phyloP scores from a whole-genome alignment of 2,888 invertebrate genomes.

The Synanthedon vespiformis region DNA sequence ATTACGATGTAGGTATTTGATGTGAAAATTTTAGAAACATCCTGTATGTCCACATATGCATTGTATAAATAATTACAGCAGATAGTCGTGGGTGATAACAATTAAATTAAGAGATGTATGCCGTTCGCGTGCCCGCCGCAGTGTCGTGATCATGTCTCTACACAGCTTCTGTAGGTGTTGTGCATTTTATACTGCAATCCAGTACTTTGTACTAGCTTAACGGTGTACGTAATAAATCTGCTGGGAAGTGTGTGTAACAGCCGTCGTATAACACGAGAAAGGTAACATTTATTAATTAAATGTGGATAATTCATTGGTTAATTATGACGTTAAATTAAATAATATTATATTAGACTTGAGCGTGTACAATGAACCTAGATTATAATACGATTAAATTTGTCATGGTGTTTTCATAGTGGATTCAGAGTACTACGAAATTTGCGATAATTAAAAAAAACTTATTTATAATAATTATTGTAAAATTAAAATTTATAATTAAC shows the following conservation, averaged over 20 bases:
- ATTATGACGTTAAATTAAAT: background rate
- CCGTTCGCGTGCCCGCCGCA: constrained; percentile 28
- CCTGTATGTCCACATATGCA: constrained; percentile 23
- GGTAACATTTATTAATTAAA: no score
- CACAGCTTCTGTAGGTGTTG: constrained; percentile 4
- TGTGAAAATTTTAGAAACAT: constrained; percentile 1
- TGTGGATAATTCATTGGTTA: no score
- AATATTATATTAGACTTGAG: no score
- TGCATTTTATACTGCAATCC: background rate
- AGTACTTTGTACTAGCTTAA: background rate
- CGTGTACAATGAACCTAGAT: no score
- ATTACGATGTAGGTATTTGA: no score
- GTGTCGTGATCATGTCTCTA: constrained; percentile 7
- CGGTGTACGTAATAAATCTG: background rate
- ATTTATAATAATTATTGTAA: no score
- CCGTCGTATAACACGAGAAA: background rate
- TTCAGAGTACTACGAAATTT: no score
- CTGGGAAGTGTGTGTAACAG: background rate
- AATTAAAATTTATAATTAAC: no score
- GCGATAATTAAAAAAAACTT: no score
- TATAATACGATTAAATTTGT: no score
- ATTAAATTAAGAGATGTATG: constrained; percentile 51
- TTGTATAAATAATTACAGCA: constrained; percentile 41
- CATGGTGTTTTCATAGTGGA: no score
- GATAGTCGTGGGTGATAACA: constrained; percentile 56